Conservation (phyloP, 2,888 invertebrate genomes). For the Loripinus fragilis region DNA sequence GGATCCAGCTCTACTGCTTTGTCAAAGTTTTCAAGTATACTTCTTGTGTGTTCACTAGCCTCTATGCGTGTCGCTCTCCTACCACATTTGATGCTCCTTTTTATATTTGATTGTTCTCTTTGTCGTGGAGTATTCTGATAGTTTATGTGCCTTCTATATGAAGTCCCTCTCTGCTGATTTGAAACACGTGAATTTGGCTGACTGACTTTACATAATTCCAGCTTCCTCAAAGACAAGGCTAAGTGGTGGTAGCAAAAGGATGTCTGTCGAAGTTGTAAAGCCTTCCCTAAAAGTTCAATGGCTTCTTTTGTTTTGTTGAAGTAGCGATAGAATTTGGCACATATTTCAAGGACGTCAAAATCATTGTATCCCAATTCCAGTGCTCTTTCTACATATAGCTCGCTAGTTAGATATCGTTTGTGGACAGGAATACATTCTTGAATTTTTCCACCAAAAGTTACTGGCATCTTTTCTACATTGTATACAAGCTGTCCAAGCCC, state of each 20-base stretch:
- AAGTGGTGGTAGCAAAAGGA: neutral
- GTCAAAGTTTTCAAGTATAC: neutral
- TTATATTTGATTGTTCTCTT: neutral
- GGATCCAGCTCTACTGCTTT: neutral
- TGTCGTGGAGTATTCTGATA: neutral
- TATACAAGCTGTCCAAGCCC: neutral
- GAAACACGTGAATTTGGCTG: neutral
- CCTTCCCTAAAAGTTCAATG: neutral
- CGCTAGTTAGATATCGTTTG: neutral
- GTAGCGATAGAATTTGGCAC: conserved; percentile 5
- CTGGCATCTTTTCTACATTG: neutral
- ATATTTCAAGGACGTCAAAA: neutral
- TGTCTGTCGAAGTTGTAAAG: neutral
- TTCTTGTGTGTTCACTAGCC: neutral
- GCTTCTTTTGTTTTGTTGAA: neutral
- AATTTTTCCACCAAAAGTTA: neutral
- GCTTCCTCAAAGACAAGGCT: neutral
- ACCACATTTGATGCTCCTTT: neutral
- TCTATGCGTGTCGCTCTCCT: neutral
- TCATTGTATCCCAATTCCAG: neutral
- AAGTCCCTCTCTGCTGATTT: neutral
- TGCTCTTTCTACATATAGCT: neutral
- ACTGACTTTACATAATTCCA: neutral
- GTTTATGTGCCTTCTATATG: neutral
- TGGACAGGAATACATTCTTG: neutral